Conservation (phyloP, 2,797 vertebrate genomes). For the Trichosurus vulpecula region DNA sequence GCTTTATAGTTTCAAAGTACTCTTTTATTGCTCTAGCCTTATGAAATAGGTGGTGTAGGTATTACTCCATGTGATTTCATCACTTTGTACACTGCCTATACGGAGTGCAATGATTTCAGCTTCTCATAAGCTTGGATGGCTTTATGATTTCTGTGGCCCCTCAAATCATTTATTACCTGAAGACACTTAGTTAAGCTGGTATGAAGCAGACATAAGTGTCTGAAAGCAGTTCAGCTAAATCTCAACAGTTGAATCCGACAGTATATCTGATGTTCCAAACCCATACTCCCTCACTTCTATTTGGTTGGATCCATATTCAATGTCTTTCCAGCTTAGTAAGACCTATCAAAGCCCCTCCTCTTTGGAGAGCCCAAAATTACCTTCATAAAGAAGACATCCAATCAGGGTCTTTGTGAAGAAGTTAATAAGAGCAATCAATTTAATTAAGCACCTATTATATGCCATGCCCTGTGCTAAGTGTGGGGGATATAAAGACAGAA, state of each 20-base stretch:
- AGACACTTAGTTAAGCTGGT: background rate
- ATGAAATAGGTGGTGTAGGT: background rate
- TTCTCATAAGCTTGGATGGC: background rate
- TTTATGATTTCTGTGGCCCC: background rate
- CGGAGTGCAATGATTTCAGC: background rate
- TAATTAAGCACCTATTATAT: slow-evolving; percentile 12
- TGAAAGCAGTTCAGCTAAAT: background rate
- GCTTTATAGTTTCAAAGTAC: background rate
- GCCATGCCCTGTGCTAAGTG: slow-evolving; percentile 20
- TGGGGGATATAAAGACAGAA: slow-evolving; percentile 1
- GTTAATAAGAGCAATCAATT: slow-evolving; percentile 19
- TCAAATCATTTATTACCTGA: background rate
- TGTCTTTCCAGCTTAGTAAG: background rate
- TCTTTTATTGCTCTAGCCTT: background rate
- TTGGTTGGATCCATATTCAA: background rate
- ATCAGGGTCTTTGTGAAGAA: background rate
- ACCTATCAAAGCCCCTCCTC: background rate
- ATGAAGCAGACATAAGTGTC: background rate
- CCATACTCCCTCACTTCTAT: background rate
- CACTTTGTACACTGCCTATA: background rate
- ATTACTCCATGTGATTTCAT: background rate
- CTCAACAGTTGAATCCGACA: background rate
- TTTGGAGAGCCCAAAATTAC: background rate
- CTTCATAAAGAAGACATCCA: slow-evolving; percentile 21
- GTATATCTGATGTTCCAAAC: background rate